Percentiles rank a stretch among this genome's conserved stretches.
These are phyloP conservation scores for Pseudochirops corinnae DNA, from an alignment of 2,797 vertebrate species.

Conservation along the genomic window DNA sequence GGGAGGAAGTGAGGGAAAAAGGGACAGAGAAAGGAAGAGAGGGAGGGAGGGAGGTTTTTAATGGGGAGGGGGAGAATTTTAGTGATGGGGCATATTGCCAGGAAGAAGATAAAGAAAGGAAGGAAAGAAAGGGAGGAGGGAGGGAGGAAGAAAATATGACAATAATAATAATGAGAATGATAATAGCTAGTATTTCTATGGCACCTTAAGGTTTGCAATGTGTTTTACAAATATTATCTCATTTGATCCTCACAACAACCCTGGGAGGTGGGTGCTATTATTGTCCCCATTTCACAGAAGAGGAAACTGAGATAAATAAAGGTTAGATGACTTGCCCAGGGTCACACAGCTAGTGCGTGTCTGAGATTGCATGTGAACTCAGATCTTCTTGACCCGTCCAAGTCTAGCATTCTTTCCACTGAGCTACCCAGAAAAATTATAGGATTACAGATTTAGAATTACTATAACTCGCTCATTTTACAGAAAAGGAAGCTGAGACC, in stretches of 20 bases:
- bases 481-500: not conserved
- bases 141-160: not conserved
- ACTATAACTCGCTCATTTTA: not conserved
- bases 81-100: no score
- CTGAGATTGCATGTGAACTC: not conserved
- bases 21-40: not conserved
- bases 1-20: not conserved
- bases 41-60: not conserved
- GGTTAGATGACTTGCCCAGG: not conserved
- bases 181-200: not conserved
- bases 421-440: not conserved
- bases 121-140: no score
- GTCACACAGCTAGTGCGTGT: not conserved
- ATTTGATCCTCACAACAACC: not conserved
- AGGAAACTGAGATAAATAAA: not conserved
- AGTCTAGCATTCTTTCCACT: not conserved
- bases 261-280: not conserved
- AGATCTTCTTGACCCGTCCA: not conserved
- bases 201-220: no score
- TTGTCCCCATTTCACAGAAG: not conserved
- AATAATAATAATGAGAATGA: not conserved
- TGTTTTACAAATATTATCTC: not conserved
- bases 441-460: not conserved
- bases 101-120: not conserved
- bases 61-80: no score